Conservation (phyloP, 2,113 vertebrate genomes). For the Apodemus sylvaticus region DNA sequence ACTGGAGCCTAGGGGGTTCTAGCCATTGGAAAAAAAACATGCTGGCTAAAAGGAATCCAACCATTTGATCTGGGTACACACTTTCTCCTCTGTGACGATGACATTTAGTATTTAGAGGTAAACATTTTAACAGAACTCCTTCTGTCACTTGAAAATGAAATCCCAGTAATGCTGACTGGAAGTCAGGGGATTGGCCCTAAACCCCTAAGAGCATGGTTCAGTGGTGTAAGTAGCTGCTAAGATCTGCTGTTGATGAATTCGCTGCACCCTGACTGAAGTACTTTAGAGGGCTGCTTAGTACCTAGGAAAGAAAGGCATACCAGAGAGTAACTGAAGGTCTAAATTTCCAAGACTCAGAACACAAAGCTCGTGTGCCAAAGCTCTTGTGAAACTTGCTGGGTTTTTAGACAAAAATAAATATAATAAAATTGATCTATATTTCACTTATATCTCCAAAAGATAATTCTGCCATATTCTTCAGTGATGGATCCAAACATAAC, state of each 20-base stretch:
- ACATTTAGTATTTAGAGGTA: slow-evolving; percentile 30
- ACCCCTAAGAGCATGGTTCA: slow-evolving; percentile 6
- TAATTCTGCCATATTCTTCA: not conserved
- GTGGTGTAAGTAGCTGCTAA: slow-evolving; percentile 38
- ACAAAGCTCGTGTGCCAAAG: not conserved
- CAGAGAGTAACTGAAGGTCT: slow-evolving; percentile 7
- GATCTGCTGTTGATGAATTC: slow-evolving; percentile 49
- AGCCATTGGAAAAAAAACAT: not conserved
- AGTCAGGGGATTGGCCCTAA: slow-evolving; percentile 18
- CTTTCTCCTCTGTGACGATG: slow-evolving; percentile 20
- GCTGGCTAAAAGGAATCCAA: not conserved
- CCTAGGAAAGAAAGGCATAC: not conserved
- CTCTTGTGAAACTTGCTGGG: not conserved
- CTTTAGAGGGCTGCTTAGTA: slow-evolving; percentile 52
- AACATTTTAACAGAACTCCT: slow-evolving; percentile 58
- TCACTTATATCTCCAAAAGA: not conserved
- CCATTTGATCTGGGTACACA: slow-evolving; percentile 1
- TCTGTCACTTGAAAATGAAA: slow-evolving; percentile 59
- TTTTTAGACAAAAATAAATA: slow-evolving; percentile 12
- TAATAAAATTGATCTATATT: not conserved
- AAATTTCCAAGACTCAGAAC: not conserved
- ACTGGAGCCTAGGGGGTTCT: not conserved
- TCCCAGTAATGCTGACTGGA: not conserved
- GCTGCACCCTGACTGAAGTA: slow-evolving; percentile 18
- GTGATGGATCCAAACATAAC: not conserved